Percentiles rank a stretch among this genome's conserved stretches.
Evolutionary conservation across 1,140 invertebrate species (phyloP).

Genomic region (Macrostomum lignano): DNA sequence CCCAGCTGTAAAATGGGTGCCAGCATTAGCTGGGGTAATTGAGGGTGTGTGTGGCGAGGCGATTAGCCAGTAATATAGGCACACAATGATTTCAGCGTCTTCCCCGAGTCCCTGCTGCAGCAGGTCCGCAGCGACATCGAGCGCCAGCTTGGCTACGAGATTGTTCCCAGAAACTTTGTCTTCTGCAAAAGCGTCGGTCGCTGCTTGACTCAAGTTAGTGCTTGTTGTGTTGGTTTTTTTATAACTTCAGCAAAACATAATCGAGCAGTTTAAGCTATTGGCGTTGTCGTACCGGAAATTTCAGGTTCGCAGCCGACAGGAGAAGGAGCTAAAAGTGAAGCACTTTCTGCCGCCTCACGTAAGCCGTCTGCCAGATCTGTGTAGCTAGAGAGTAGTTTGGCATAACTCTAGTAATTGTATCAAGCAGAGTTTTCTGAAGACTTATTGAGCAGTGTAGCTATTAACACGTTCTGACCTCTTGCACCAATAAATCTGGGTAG

Average conservation of each 20-base stretch:
- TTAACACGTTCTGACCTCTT: no score
- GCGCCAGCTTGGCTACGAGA: conserved; percentile 15
- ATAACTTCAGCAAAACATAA: not conserved
- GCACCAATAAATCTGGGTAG: no score
- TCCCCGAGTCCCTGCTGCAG: conserved; percentile 14
- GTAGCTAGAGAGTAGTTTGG: not conserved
- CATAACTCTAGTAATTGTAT: no score
- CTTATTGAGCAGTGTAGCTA: no score
- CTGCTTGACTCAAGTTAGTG: conserved; percentile 22
- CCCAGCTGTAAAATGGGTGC: no score
- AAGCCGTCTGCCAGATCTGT: conserved; percentile 4
- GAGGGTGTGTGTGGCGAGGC: no score
- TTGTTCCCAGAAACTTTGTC: conserved; percentile 19
- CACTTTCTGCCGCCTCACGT: conserved; percentile 23
- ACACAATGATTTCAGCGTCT: conserved; percentile 14
- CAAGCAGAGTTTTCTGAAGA: no score
- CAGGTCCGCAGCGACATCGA: conserved; percentile 21
- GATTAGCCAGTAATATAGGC: no score
- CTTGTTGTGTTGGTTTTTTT: conserved; percentile 1
- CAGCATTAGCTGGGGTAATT: no score
- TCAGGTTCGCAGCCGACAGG: conserved; percentile 22
- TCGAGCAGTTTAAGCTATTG: no score
- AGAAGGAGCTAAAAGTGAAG: conserved; percentile 22
- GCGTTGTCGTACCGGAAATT: conserved; percentile 2
- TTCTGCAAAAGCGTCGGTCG: conserved; percentile 25